These are phyloP conservation scores for Heliconius aoede DNA, from an alignment of 2,888 invertebrate species.

Conservation along the genomic window DNA sequence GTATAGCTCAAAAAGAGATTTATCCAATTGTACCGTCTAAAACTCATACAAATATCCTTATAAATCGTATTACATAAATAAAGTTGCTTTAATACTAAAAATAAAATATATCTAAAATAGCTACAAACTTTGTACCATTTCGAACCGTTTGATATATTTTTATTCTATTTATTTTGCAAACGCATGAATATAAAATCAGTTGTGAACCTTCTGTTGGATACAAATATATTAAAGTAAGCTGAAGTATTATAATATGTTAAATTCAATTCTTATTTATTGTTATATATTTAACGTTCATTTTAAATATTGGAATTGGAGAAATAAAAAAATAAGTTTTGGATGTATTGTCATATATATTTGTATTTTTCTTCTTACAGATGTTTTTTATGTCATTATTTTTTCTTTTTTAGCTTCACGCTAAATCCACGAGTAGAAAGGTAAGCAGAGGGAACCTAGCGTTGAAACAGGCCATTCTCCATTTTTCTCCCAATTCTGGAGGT, in stretches of 20 bases:
- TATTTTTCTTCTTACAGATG: too few species aligned
- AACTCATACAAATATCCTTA: too few species aligned
- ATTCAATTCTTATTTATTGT: neutral
- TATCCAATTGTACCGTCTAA: neutral
- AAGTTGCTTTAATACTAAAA: neutral
- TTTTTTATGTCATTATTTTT: too few species aligned
- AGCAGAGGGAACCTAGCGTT: too few species aligned
- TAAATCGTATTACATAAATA: neutral
- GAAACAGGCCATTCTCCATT: too few species aligned
- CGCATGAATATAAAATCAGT: conserved; percentile 38
- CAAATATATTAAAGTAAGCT: conserved; percentile 28
- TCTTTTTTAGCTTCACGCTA: too few species aligned
- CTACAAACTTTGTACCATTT: conserved; percentile 22
- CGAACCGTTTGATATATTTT: conserved; percentile 27
- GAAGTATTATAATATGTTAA: neutral
- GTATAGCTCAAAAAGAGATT: neutral
- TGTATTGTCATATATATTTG: neutral
- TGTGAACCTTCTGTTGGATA: conserved; percentile 28
- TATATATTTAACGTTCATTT: neutral
- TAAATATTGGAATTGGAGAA: neutral
- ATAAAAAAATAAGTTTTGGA: neutral
- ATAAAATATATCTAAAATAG: conserved; percentile 22
- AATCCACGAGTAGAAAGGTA: too few species aligned
- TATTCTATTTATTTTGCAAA: conserved; percentile 33
- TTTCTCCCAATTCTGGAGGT: too few species aligned